These are phyloP conservation scores for Clitarchus hookeri DNA, from an alignment of 2,888 invertebrate species.

Conservation along the genomic window DNA sequence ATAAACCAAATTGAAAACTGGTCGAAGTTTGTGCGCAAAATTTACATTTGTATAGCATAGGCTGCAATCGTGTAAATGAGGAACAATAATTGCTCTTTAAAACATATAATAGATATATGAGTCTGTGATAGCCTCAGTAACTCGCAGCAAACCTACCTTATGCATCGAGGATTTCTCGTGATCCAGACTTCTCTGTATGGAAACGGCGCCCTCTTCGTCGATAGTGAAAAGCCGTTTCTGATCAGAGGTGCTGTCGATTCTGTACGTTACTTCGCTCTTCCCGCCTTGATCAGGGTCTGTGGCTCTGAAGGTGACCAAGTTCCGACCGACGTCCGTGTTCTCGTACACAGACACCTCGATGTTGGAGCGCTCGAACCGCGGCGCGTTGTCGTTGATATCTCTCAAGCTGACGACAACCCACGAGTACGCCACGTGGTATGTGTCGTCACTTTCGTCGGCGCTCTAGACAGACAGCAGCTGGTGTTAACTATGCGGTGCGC, in stretches of 20 bases:
- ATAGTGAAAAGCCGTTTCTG: constrained; percentile 59
- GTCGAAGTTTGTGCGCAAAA: no score
- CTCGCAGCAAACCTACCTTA: constrained; percentile 19
- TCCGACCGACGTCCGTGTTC: constrained; percentile 56
- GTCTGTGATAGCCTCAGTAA: background rate
- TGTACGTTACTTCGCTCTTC: constrained; percentile 48
- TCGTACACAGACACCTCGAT: constrained; percentile 56
- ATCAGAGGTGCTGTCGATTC: constrained; percentile 58
- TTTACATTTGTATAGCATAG: no score
- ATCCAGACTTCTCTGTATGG: constrained; percentile 31
- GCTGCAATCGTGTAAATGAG: no score
- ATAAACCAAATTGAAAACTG: no score
- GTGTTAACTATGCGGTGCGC: background rate
- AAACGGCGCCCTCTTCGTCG: constrained; percentile 52
- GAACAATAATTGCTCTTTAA: no score
- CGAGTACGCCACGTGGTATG: constrained; percentile 58
- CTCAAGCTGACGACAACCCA: constrained; percentile 56
- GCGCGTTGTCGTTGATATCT: constrained; percentile 61
- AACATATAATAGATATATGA: no score
- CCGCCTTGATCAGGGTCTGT: constrained; percentile 38
- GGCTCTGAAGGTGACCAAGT: constrained; percentile 52
- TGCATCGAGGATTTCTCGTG: constrained; percentile 28
- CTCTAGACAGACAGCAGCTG: constrained; percentile 42
- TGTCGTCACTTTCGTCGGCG: constrained; percentile 55
- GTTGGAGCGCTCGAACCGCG: constrained; percentile 56